Evolutionary conservation across 2,888 invertebrate species (phyloP).

Genomic region (Rhagophthalmus giganteus): DNA sequence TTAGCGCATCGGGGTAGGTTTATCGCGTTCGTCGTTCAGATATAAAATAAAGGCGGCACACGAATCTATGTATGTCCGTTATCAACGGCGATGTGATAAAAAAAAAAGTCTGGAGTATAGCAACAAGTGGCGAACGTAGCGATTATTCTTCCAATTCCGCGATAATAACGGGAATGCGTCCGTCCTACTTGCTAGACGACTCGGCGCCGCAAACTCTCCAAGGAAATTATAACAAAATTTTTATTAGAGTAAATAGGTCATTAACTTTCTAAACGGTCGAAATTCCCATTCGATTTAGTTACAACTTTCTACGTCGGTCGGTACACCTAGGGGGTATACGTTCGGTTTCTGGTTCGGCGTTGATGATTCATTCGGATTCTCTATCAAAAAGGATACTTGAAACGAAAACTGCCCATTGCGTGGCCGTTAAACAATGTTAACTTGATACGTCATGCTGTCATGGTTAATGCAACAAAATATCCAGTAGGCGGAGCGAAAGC

Average conservation of each 20-base stretch:
- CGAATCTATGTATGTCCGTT: conserved; percentile 1
- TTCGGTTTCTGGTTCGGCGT: conserved; percentile 1
- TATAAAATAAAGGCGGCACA: not conserved
- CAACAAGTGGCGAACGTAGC: conserved; percentile 29
- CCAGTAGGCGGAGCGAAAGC: conserved; percentile 32
- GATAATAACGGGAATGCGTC: conserved; percentile 28
- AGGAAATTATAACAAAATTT: conserved; percentile 16
- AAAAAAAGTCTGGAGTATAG: conserved; percentile 18
- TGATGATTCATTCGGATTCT: conserved; percentile 15
- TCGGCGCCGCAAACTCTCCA: conserved; percentile 18
- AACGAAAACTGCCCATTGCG: conserved; percentile 23
- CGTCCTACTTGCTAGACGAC: conserved; percentile 26
- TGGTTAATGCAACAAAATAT: conserved; percentile 34
- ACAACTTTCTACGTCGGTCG: too few relatives aligned
- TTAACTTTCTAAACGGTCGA: conserved; percentile 20
- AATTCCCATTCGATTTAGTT: conserved; percentile 12
- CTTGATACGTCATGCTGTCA: conserved; percentile 38
- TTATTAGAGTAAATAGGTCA: conserved; percentile 18
- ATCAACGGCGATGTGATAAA: conserved; percentile 11
- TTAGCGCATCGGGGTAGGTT: not conserved
- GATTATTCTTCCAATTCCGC: conserved; percentile 18
- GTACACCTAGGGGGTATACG: too few relatives aligned
- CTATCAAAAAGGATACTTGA: conserved; percentile 1
- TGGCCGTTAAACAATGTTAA: conserved; percentile 31
- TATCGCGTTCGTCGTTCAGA: not conserved